Base-by-base conservation (phyloP, 2,113 vertebrate species). In the Barbus barbus region DNA sequence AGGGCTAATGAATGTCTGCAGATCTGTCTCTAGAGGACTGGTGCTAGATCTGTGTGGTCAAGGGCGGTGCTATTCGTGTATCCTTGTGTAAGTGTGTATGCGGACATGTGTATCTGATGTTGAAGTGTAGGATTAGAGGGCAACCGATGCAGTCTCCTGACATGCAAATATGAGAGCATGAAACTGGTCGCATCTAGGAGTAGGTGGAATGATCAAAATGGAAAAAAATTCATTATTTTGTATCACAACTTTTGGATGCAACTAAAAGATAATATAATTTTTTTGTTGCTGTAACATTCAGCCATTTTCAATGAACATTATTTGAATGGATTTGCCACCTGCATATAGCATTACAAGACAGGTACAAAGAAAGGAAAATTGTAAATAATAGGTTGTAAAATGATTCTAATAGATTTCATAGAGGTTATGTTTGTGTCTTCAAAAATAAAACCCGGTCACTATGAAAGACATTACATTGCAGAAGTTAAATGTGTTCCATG, bases 1-100 rank as follows among this genome's bases (percentile, higher is more conserved):
- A 75, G 69, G 67, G 83, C 67, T 75, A 69, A 18, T 46, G 78
- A 73, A 69, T 60, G 78, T 65, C 24, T 75, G 24, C 41, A 65
- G 53, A n/a, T 61, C 60, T 84, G 38, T 82, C 65, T 58, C 73
- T 78, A n/a, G n/a, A 74, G 63, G 60, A 80, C 44, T 16, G 11
- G 14, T 46, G 31, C 51, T 13, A 72, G 63, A 77, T 76, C 78
- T 48, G 46, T 81, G 16, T 80, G 46, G 31, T 60, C 85, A 83
- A 69, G 41, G 41, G 38, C 26, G 41, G 63, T 75, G 51, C 51
- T 51, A 48, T 80, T 53, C 24, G 16, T 78, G 61, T 46, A 44
- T 31, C 18, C 13, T 20, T 69, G 8, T 44, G 56, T 46, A 48
- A 36, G 9, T 44, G 5, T 72, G 9, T 31, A 73, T 73, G 22